A percentile compares a stretch with the other conserved stretches of the same genome.
phyloP scores from a whole-genome alignment of 2,797 vertebrate genomes.

The Enteromius treurensis region DNA sequence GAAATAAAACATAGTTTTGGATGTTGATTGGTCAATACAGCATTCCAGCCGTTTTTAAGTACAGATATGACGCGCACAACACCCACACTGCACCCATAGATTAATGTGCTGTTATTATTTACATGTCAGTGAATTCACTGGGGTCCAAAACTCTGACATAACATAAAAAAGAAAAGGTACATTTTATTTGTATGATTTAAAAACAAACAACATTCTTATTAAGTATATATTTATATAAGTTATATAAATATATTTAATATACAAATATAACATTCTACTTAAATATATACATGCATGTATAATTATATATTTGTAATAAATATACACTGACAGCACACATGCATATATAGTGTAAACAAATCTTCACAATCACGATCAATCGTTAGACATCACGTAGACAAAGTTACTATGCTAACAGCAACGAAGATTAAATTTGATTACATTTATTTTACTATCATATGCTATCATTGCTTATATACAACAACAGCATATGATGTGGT shows the following conservation, averaged over 20 bases:
- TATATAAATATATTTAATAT: too few species aligned
- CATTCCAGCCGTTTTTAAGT: neutral
- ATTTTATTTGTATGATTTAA: neutral
- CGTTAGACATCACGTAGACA: too few species aligned
- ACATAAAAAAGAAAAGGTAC: neutral
- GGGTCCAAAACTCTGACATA: neutral
- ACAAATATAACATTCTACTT: too few species aligned
- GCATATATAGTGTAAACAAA: too few species aligned
- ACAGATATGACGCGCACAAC: neutral
- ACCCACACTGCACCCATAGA: conserved; percentile 11
- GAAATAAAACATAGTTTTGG: neutral
- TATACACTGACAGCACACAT: too few species aligned
- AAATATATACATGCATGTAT: too few species aligned
- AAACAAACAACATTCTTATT: neutral
- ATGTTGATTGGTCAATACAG: conserved; percentile 17
- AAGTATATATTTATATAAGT: too few species aligned
- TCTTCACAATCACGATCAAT: too few species aligned
- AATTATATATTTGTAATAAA: too few species aligned
- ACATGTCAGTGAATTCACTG: neutral
- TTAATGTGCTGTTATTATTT: neutral
- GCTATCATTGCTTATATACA: neutral
- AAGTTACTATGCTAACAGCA: neutral
- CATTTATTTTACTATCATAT: neutral
- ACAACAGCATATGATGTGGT: neutral
- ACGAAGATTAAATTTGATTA: neutral